Percentiles rank a stretch among this genome's conserved stretches.
Evolutionary conservation across 2,113 vertebrate genomes (phyloP).

Genomic region (Sceloporus tristichus): DNA sequence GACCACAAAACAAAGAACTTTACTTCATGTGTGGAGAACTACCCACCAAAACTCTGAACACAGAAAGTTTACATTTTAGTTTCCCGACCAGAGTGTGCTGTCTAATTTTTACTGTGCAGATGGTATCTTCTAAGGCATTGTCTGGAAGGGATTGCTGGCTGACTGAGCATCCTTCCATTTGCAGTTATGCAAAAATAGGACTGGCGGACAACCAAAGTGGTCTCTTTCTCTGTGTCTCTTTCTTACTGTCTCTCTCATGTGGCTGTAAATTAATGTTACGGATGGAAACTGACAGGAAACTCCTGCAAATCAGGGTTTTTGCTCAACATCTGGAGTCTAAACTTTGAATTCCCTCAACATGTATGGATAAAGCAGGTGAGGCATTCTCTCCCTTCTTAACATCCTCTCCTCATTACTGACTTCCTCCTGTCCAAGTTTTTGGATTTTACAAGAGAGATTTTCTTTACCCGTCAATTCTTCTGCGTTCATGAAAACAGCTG

Average conservation of each 20-base stretch:
- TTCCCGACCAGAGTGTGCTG: background rate
- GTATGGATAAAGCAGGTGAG: conserved; percentile 68
- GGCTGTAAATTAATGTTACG: conserved; percentile 67
- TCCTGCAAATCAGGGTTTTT: conserved; percentile 51
- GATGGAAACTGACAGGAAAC: conserved; percentile 62
- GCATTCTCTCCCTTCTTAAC: conserved; percentile 58
- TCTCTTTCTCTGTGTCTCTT: background rate
- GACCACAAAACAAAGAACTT: background rate
- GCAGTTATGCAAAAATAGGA: conserved; percentile 36
- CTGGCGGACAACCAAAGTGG: conserved; percentile 65
- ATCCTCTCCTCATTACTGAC: conserved; percentile 61
- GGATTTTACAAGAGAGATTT: conserved; percentile 32
- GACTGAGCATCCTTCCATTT: background rate
- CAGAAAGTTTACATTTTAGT: background rate
- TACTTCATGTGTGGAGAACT: conserved; percentile 10
- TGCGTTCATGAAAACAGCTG: conserved; percentile 64
- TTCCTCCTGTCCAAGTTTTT: conserved; percentile 58
- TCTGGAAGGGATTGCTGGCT: conserved; percentile 42
- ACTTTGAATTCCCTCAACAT: conserved; percentile 59
- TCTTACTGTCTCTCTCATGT: conserved; percentile 51
- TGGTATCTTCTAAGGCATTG: background rate
- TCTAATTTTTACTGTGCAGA: conserved; percentile 30
- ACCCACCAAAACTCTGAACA: background rate
- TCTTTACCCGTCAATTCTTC: conserved; percentile 42
- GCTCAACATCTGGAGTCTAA: conserved; percentile 59